Evolutionary conservation across 2,888 invertebrate genomes (phyloP).

Genomic region (Zygaena filipendulae): DNA sequence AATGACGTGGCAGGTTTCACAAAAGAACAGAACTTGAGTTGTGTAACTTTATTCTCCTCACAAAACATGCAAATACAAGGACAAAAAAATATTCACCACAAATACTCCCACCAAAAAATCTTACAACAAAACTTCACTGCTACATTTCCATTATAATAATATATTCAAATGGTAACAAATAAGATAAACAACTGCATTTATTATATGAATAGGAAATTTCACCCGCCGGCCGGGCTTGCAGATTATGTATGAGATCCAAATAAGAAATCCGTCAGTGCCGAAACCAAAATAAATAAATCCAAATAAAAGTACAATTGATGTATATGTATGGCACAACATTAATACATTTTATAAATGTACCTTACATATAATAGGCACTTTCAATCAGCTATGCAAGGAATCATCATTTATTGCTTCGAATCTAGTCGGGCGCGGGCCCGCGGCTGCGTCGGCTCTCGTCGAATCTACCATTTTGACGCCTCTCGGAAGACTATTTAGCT

Average conservation of each 20-base stretch:
- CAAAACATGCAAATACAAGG: conserved; percentile 61
- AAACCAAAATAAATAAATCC: too few species aligned
- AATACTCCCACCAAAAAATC: conserved; percentile 34
- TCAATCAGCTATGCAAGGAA: conserved; percentile 22
- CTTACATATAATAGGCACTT: conserved; percentile 49
- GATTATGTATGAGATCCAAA: too few species aligned
- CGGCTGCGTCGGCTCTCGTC: too few species aligned
- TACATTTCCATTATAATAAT: conserved; percentile 24
- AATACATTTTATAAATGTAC: conserved; percentile 20
- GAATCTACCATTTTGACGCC: too few species aligned
- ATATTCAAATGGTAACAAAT: conserved; percentile 43
- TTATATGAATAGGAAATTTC: too few species aligned
- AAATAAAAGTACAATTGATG: too few species aligned
- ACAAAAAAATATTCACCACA: conserved; percentile 41
- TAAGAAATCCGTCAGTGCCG: too few species aligned
- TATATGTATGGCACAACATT: conserved; percentile 41
- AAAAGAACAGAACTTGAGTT: conserved; percentile 6
- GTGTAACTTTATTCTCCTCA: conserved; percentile 58
- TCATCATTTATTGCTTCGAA: conserved; percentile 23
- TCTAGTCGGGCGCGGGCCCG: too few species aligned
- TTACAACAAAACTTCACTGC: conserved; percentile 35
- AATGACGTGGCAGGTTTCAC: too few species aligned
- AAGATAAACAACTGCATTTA: conserved; percentile 28
- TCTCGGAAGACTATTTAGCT: too few species aligned
- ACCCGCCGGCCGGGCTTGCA: too few species aligned